Percentiles rank a stretch among this genome's conserved stretches.
Evolutionary conservation across 2,113 vertebrate species (phyloP).

Genomic region (Gnathonemus longibarbis): DNA sequence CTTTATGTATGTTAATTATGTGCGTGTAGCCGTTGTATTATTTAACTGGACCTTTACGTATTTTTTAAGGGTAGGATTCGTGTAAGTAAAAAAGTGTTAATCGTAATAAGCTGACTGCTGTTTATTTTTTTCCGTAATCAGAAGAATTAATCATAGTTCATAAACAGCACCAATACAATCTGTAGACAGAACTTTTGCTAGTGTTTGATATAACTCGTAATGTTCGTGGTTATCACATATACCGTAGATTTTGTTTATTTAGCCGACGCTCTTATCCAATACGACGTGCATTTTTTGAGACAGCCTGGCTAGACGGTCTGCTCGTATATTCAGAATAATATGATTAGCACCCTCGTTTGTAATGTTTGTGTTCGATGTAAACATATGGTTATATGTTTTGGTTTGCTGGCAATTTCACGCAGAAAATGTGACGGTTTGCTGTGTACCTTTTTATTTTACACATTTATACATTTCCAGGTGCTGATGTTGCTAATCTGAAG

Average conservation of each 20-base stretch:
- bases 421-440: neutral
- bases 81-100: neutral
- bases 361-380: neutral
- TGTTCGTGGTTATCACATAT: neutral
- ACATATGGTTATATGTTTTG: neutral
- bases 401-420: neutral
- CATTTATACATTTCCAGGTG: neutral
- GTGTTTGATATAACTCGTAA: neutral
- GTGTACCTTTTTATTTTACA: neutral
- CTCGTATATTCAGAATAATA: neutral
- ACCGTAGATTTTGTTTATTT: neutral
- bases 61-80: neutral
- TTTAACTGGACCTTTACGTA: neutral
- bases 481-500: neutral
- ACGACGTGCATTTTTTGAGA: neutral
- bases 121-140: neutral
- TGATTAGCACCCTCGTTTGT: neutral
- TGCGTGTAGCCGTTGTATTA: neutral
- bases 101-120: neutral
- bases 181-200: neutral
- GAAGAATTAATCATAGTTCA: neutral
- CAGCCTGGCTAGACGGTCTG: neutral
- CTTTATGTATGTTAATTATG: neutral
- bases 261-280: neutral
- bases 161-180: neutral